Conservation (phyloP, 1,140 invertebrate genomes). For the Bombus vancouverensis region DNA sequence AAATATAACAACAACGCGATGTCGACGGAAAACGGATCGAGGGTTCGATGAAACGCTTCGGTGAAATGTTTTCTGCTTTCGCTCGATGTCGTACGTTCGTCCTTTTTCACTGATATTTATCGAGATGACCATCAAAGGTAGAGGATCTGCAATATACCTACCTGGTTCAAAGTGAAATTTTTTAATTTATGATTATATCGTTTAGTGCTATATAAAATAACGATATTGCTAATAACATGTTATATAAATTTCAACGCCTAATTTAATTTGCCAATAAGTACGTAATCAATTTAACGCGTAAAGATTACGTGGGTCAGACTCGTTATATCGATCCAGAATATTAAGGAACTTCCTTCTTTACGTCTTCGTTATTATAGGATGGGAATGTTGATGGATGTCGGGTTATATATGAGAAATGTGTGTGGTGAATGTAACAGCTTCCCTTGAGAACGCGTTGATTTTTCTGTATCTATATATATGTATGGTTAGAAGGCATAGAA, state of each 20-base stretch:
- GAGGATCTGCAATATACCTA: neutral
- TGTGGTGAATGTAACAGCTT: conserved; percentile 4
- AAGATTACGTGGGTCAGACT: neutral
- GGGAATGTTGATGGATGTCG: conserved; percentile 10
- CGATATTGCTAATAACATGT: neutral
- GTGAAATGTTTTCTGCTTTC: neutral
- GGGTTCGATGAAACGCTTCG: neutral
- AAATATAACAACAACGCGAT: conserved; percentile 7
- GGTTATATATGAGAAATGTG: conserved; percentile 3
- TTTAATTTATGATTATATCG: neutral
- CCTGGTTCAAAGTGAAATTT: neutral
- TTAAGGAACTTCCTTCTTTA: neutral
- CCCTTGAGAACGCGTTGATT: conserved; percentile 25
- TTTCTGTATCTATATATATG: neutral
- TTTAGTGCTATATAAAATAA: neutral
- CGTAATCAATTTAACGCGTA: neutral
- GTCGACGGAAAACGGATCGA: conserved; percentile 17
- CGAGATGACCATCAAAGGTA: neutral
- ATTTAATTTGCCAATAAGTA: neutral
- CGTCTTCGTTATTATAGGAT: neutral
- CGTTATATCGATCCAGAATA: neutral
- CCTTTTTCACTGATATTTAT: neutral
- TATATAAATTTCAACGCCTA: neutral
- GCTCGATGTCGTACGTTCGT: neutral
- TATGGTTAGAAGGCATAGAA: neutral